Percentiles rank a stretch among this genome's conserved stretches.
Conservation (phyloP, 2,113 vertebrate genomes). For the Cyrtonyx montezumae region DNA sequence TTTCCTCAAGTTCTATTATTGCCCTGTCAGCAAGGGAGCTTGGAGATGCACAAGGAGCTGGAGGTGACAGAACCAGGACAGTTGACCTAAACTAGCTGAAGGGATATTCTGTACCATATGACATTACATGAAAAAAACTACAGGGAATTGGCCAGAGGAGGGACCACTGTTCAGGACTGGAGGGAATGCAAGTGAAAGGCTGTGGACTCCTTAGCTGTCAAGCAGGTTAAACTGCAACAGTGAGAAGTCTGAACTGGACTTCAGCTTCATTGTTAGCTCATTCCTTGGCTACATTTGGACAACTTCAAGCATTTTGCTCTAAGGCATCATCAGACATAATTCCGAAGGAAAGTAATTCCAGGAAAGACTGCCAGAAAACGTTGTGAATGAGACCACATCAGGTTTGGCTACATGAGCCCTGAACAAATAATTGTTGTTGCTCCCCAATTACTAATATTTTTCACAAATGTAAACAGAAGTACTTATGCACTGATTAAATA, state of each 20-base stretch:
- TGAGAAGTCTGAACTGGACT: background rate
- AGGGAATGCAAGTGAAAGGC: too few species aligned
- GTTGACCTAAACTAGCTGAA: too few species aligned
- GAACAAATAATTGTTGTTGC: background rate
- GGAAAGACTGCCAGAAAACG: background rate
- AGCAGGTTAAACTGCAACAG: too few species aligned
- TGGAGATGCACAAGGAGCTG: too few species aligned
- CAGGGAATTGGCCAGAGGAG: too few species aligned
- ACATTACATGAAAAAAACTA: too few species aligned
- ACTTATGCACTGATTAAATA: background rate
- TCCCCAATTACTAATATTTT: background rate
- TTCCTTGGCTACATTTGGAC: background rate
- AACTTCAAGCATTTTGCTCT: background rate
- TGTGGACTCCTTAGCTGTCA: too few species aligned
- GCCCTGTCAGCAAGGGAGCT: too few species aligned
- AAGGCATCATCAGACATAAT: background rate
- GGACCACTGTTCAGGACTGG: too few species aligned
- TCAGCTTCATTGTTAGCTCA: background rate
- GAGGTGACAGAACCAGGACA: too few species aligned
- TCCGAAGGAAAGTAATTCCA: background rate
- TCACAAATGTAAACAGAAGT: background rate
- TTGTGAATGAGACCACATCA: background rate
- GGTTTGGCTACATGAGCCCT: background rate
- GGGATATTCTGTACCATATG: too few species aligned
- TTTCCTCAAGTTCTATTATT: too few species aligned